Base-by-base conservation (phyloP, 2,888 invertebrate species). In the Caenorhabditis becei region DNA sequence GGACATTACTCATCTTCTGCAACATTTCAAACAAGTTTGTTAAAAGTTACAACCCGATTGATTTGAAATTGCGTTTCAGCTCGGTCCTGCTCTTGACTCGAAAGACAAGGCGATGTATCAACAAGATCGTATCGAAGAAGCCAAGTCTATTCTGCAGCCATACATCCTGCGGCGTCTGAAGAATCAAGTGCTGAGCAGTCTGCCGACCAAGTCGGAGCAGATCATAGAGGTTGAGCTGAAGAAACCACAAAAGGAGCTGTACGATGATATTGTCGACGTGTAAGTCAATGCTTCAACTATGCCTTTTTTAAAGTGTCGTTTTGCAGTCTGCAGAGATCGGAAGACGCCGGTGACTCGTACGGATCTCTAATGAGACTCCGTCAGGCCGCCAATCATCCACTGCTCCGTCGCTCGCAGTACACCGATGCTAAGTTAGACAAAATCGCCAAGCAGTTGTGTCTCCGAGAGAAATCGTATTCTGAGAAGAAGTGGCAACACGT, bases 111-210 rank as follows among this genome's bases (percentile, higher is more conserved):
- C 95, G 0, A 92, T 94, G n/a, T 97, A 96, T 92, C 97, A 97
- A 91, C 94, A 94, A 90, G 95, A 95, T 72, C 95, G 96, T 92
- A 95, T 98, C 53, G 94, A 94, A 16, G 95, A 97, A 89, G 97
- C 97, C 0, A 97, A 97, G 91, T 93, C 95, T 62, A 97, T 98
- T 86, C 96, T 98, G 95, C 95, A 95, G 91, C 98, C 98, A 0
- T 98, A 98, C 91, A 94, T 97, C 2, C 93, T 98, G 54, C 93
- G 97, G 20, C 93, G 98, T 74, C 92, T 97, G 58, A 97, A 97
- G 92, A 92, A 93, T 51, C 82, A 87, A 67, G 80, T 80, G 2
- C 87, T 93, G 77, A 87, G 88, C 35, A 95, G 96, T 92, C 92
- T 98, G 88, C 97, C 97, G 0, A 92, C 93, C 87, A 98, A 97